phyloP scores from a whole-genome alignment of 2,888 invertebrate genomes.

The Andrena fulva region DNA sequence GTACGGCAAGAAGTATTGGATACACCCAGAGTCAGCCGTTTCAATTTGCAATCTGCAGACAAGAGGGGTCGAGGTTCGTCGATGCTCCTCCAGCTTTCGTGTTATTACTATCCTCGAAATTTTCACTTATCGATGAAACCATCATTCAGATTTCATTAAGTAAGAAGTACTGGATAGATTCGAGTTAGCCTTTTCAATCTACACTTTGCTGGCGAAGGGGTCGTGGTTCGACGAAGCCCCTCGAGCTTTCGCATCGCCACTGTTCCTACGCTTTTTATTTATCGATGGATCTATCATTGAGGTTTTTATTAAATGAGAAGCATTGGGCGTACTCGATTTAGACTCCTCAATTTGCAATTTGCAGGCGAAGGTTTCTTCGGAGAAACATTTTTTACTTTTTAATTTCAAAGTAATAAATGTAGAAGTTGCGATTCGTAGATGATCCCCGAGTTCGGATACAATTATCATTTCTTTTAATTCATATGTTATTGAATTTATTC shows the following conservation, averaged over 20 bases:
- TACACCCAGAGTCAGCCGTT: conserved; percentile 29
- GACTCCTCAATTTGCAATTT: no score
- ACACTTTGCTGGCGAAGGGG: not conserved
- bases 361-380: no score
- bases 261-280: not conserved
- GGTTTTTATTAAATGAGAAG: not conserved
- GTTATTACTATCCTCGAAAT: not conserved
- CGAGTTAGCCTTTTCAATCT: not conserved
- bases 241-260: not conserved
- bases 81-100: not conserved
- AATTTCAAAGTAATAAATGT: no score
- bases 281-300: no score
- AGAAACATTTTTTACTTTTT: no score
- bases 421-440: no score
- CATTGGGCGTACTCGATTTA: no score
- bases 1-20: conserved; percentile 17
- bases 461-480: no score
- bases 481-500: no score
- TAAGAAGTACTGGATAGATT: not conserved
- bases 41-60: conserved; percentile 36
- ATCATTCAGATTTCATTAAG: not conserved
- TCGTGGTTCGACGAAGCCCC: not conserved
- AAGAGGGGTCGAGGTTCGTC: not conserved
- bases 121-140: not conserved
- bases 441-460: no score